Conservation (phyloP, 2,888 invertebrate genomes). For the Sepiola atlantica region DNA sequence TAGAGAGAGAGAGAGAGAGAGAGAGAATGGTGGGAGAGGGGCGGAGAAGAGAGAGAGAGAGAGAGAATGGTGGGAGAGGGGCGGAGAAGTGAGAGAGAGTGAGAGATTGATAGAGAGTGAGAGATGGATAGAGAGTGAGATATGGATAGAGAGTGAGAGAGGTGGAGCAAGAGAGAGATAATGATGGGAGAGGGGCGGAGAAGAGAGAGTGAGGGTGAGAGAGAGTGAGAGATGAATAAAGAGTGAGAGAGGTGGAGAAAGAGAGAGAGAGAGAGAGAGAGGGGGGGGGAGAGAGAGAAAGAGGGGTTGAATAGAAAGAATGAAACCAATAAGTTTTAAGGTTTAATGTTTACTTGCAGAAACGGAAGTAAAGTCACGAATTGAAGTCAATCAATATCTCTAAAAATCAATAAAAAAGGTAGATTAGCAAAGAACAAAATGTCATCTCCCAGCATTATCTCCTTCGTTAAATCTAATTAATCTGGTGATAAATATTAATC, state of each 20-base stretch:
- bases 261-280: neutral
- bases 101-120: neutral
- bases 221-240: neutral
- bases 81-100: neutral
- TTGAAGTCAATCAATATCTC: neutral
- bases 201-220: neutral
- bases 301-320: no score
- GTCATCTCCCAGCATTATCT: neutral
- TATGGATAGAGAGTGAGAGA: neutral
- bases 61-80: neutral
- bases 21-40: no score
- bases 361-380: neutral
- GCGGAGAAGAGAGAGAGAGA: no score
- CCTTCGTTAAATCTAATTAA: neutral
- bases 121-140: neutral
- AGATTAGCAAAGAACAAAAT: neutral
- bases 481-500: neutral
- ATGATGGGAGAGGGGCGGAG: neutral
- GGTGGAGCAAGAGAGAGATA: neutral
- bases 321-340: neutral
- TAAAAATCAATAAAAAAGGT: neutral
- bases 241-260: neutral
- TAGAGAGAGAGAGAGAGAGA: no score
- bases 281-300: neutral
- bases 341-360: neutral